These are phyloP conservation scores for Conger conger DNA, from an alignment of 2,113 vertebrate genomes.

Conservation along the genomic window DNA sequence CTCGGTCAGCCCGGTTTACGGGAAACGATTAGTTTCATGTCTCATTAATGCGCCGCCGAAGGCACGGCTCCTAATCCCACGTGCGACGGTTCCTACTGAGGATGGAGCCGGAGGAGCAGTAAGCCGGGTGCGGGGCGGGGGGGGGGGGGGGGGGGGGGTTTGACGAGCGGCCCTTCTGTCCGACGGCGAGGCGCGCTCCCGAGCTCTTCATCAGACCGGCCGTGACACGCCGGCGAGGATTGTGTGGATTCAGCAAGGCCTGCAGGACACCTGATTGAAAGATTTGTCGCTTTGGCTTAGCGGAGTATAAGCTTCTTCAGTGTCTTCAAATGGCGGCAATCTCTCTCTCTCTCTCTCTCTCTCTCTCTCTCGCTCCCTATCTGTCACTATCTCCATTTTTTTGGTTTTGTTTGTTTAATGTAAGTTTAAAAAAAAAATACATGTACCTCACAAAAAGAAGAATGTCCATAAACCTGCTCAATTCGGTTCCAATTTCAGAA, in stretches of 20 bases:
- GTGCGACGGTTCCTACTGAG: conserved; percentile 46
- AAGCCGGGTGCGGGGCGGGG: conserved; percentile 42
- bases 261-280: conserved; percentile 35
- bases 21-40: conserved; percentile 42
- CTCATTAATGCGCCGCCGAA: conserved; percentile 46
- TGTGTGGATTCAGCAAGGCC: neutral
- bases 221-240: neutral
- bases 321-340: conserved; percentile 33
- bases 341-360: conserved; percentile 29
- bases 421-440: conserved; percentile 37
- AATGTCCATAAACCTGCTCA: neutral
- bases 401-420: conserved; percentile 38
- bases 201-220: conserved; percentile 14
- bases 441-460: conserved; percentile 29
- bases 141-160: conserved; percentile 37
- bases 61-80: conserved; percentile 51
- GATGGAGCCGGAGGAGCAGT: conserved; percentile 44
- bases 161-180: conserved; percentile 49
- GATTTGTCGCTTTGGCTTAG: conserved; percentile 36
- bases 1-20: conserved; percentile 31
- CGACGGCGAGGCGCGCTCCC: conserved; percentile 27
- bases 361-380: conserved; percentile 30
- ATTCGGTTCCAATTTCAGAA: conserved; percentile 1
- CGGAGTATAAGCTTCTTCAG: conserved; percentile 42
- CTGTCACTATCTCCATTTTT: conserved; percentile 18